These are phyloP conservation scores for Helostoma temminkii DNA, from an alignment of 2,797 vertebrate genomes.

Conservation along the genomic window DNA sequence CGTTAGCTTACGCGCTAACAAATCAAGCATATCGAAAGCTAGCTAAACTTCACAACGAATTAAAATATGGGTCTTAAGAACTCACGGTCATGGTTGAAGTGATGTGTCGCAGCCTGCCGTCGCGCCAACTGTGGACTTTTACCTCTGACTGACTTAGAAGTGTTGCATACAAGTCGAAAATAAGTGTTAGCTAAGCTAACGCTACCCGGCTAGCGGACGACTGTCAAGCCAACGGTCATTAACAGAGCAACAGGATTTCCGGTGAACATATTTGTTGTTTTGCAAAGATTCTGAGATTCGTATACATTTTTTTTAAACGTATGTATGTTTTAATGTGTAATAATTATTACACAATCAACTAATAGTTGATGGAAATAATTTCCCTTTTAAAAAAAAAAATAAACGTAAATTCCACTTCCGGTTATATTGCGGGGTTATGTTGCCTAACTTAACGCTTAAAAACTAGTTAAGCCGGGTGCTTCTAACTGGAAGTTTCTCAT, in stretches of 20 bases:
- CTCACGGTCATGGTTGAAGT: conserved; percentile 67
- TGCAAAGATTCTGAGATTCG: no score
- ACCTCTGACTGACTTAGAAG: not conserved
- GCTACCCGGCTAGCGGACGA: not conserved
- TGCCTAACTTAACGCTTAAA: not conserved
- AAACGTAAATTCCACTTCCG: not conserved
- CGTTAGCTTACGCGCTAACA: conserved; percentile 13
- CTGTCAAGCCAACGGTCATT: not conserved
- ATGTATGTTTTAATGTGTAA: no score
- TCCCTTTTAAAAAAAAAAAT: not conserved
- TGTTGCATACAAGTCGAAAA: not conserved
- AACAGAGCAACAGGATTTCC: conserved; percentile 11
- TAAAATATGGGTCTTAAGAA: not conserved
- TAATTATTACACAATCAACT: no score
- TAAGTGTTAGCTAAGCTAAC: no score
- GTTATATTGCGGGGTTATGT: not conserved
- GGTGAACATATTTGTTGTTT: not conserved
- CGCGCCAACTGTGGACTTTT: conserved; percentile 3
- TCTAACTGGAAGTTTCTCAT: not conserved
- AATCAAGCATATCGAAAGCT: not conserved
- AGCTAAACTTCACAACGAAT: not conserved
- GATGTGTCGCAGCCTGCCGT: not conserved
- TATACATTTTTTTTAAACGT: no score
- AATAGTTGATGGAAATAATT: no score
- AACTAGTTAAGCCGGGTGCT: fast-evolving